Conservation (phyloP, 2,797 vertebrate genomes). For the Fistularia tabacaria region DNA sequence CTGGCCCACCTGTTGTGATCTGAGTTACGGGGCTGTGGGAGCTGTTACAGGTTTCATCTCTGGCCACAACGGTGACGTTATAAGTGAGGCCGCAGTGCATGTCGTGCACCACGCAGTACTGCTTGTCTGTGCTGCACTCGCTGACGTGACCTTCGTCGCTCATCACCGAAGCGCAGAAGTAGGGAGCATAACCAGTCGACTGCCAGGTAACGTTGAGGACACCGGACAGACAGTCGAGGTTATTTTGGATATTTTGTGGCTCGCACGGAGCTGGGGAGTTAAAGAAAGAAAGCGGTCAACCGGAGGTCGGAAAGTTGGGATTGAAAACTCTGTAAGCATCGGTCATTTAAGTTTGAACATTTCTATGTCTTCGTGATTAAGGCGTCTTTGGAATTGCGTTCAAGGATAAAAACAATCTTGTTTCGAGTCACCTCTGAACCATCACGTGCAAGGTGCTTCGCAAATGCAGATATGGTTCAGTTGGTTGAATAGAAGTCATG, state of each 20-base stretch:
- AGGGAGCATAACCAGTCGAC: slow-evolving; percentile 40
- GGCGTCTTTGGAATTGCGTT: no score
- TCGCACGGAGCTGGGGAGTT: slow-evolving; percentile 72
- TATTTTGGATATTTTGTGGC: slow-evolving; percentile 53
- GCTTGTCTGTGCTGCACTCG: slow-evolving; percentile 30
- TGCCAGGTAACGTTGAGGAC: slow-evolving; percentile 73
- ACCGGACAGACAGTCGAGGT: slow-evolving; percentile 64
- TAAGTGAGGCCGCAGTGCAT: slow-evolving; percentile 66
- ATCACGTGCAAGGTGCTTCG: no score
- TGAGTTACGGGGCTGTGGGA: slow-evolving; percentile 49
- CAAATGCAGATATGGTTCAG: no score
- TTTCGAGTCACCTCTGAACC: no score
- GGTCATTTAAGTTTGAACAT: no score
- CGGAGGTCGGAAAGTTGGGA: no score
- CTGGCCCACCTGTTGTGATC: slow-evolving; percentile 60
- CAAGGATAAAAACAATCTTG: no score
- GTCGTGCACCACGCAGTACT: slow-evolving; percentile 41
- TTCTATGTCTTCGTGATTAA: no score
- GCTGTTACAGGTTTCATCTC: slow-evolving; percentile 67
- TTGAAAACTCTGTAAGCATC: no score
- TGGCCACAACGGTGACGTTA: slow-evolving; percentile 55
- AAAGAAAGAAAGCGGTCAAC: not conserved
- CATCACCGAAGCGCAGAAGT: slow-evolving; percentile 50
- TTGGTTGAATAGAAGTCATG: no score
- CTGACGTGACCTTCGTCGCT: slow-evolving; percentile 41